These are phyloP conservation scores for Tenualosa thibaudeaui DNA, from an alignment of 2,797 vertebrate genomes.

Conservation along the genomic window DNA sequence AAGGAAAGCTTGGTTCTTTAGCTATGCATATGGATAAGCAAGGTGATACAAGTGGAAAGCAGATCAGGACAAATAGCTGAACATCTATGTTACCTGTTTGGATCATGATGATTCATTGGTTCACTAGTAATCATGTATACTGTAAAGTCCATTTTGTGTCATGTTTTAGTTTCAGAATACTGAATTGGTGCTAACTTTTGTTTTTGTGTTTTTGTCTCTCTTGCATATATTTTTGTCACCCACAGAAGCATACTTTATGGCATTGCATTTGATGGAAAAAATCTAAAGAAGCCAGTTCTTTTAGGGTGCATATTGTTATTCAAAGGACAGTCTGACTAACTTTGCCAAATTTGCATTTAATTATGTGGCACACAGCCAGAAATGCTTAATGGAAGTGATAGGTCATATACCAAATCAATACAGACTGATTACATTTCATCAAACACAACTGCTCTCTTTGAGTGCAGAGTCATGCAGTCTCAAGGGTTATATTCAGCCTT, in stretches of 20 bases:
- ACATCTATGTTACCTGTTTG: background rate
- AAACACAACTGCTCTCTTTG: background rate
- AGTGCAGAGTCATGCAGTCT: background rate
- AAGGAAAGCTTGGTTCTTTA: slow-evolving; percentile 12
- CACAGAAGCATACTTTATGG: background rate
- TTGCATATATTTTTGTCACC: slow-evolving; percentile 8
- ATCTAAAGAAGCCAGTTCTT: background rate
- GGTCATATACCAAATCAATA: slow-evolving; percentile 9
- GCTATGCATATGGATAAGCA: slow-evolving; percentile 20
- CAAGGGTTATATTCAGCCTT: background rate
- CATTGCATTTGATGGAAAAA: background rate
- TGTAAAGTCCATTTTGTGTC: background rate
- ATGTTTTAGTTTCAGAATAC: slow-evolving; percentile 19
- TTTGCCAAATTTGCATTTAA: slow-evolving; percentile 15
- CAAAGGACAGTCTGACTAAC: background rate
- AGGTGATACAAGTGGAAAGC: background rate
- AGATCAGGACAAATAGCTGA: slow-evolving; percentile 20
- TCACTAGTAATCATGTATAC: slow-evolving; percentile 2
- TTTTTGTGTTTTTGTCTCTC: background rate
- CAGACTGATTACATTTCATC: background rate
- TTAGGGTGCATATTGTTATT: background rate
- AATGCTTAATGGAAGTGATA: background rate
- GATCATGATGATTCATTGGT: background rate
- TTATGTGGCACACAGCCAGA: background rate
- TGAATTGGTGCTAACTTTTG: slow-evolving; percentile 22